Conservation (phyloP, 1,140 invertebrate species). For the Pseudachorutes palmiensis region DNA sequence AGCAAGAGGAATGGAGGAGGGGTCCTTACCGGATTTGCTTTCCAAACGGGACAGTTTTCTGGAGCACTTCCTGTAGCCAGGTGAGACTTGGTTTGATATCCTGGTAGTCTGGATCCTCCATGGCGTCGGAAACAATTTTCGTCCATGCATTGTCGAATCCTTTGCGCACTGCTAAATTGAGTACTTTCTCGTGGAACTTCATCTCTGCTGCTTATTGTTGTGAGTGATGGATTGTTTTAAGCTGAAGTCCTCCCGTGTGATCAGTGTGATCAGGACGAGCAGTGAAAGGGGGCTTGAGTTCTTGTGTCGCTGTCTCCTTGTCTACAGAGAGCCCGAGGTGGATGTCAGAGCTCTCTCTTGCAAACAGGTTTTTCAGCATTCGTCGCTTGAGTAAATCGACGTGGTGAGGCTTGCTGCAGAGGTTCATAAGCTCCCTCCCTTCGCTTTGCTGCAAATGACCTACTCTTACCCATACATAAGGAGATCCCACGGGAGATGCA, state of each 20-base stretch:
- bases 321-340: neutral
- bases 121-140: neutral
- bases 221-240: neutral
- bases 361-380: conserved; percentile 7
- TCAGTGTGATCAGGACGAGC: neutral
- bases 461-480: conserved; percentile 1
- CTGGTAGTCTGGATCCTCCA: neutral
- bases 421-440: neutral
- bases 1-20: neutral
- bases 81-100: neutral
- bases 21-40: conserved; percentile 9
- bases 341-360: neutral
- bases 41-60: conserved; percentile 4
- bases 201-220: neutral
- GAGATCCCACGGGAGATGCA: no score
- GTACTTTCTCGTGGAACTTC: conserved; percentile 6
- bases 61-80: conserved; percentile 4
- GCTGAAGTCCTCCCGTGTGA: neutral
- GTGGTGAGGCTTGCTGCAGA: neutral
- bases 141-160: conserved; percentile 9
- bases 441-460: neutral
- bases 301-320: neutral
- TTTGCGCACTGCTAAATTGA: neutral
- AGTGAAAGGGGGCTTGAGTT: neutral
- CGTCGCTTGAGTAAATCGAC: neutral